A percentile compares a stretch with the other conserved stretches of the same genome.
These are phyloP conservation scores for Chymomyza amoena DNA, from an alignment of 2,888 invertebrate species.

Conservation along the genomic window DNA sequence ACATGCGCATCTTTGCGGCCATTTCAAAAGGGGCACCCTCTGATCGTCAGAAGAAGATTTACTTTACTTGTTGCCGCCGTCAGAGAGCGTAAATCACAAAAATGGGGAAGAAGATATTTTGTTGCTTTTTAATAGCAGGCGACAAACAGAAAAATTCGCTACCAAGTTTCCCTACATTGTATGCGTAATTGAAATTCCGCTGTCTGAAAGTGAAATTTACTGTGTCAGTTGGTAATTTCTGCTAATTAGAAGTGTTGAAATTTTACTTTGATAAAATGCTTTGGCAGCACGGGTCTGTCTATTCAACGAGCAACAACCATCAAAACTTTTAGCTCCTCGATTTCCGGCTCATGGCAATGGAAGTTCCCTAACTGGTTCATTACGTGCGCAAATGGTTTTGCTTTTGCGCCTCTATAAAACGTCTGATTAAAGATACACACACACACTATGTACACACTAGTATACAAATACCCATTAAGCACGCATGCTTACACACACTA, in stretches of 20 bases:
- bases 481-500: background rate
- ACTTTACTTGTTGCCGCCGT: slow-evolving; percentile 34
- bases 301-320: background rate
- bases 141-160: slow-evolving; percentile 35
- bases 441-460: background rate
- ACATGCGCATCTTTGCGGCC: slow-evolving; percentile 8
- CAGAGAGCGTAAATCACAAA: slow-evolving; percentile 66
- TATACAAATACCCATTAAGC: background rate
- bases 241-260: slow-evolving; percentile 75
- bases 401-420: slow-evolving; percentile 70
- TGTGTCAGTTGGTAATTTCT: slow-evolving; percentile 70
- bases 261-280: slow-evolving; percentile 37
- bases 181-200: slow-evolving; percentile 67
- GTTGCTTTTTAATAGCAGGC: slow-evolving; percentile 68
- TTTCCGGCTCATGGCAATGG: slow-evolving; percentile 9
- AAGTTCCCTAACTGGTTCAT: slow-evolving; percentile 73
- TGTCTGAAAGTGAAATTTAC: slow-evolving; percentile 48
- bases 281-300: background rate
- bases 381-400: slow-evolving; percentile 75
- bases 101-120: slow-evolving; percentile 30
- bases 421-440: slow-evolving; percentile 51
- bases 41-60: slow-evolving; percentile 37
- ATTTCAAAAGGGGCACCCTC: slow-evolving; percentile 54
- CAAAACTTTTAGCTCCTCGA: background rate
- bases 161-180: slow-evolving; percentile 27